These are phyloP conservation scores for Pterocles gutturalis DNA, from an alignment of 2,113 vertebrate species.

Conservation along the genomic window DNA sequence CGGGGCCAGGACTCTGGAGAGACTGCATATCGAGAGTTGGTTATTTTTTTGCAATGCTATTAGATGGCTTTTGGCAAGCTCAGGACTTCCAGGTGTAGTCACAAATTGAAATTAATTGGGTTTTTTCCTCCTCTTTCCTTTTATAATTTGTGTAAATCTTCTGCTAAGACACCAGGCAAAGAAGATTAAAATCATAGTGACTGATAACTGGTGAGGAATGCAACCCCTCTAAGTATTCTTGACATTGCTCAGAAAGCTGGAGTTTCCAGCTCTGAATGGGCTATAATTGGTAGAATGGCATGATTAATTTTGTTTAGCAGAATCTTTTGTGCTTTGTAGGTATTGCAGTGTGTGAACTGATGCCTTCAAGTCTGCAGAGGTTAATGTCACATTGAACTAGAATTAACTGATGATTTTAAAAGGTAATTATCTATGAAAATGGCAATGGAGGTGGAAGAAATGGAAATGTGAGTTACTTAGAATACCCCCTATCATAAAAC, in stretches of 20 bases:
- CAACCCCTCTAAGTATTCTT: background rate
- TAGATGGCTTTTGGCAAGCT: background rate
- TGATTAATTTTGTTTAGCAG: background rate
- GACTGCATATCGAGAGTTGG: background rate
- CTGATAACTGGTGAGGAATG: background rate
- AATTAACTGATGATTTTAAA: background rate
- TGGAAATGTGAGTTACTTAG: background rate
- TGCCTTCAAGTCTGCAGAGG: background rate
- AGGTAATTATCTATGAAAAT: conserved; percentile 2
- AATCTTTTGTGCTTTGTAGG: background rate
- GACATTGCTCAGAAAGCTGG: background rate
- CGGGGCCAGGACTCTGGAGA: background rate
- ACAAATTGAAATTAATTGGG: background rate
- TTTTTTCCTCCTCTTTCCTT: background rate
- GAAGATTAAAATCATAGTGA: background rate
- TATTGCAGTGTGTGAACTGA: background rate
- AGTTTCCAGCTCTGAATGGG: background rate
- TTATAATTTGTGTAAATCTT: background rate
- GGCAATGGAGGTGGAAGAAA: conserved; percentile 1
- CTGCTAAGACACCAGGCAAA: background rate
- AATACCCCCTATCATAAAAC: background rate
- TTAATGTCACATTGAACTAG: background rate
- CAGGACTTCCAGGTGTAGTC: background rate
- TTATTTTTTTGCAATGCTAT: background rate
- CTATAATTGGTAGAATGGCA: background rate